phyloP scores from a whole-genome alignment of 92 coral and sea anemone genomes.

The Nematostella vectensis region DNA sequence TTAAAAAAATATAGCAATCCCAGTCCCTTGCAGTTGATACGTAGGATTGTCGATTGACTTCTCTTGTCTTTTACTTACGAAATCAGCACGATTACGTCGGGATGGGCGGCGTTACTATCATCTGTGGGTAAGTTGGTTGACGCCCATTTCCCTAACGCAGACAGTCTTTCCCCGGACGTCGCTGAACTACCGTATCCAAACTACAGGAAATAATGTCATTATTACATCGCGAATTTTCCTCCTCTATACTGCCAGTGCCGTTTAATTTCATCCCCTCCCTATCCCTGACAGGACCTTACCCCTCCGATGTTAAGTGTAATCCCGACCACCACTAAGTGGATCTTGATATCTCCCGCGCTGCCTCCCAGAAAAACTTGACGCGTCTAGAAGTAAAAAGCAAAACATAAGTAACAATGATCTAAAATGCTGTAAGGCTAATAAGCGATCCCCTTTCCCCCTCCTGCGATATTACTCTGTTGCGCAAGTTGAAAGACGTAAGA shows the following conservation, averaged over 20 bases:
- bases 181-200: neutral
- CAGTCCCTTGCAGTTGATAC: neutral
- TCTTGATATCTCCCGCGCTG: conserved; percentile 9
- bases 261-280: too few relatives aligned
- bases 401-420: too few relatives aligned
- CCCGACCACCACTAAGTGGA: conserved; percentile 16
- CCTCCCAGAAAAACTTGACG: neutral
- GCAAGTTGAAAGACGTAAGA: too few relatives aligned
- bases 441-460: too few relatives aligned
- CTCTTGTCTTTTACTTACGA: neutral
- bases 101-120: neutral
- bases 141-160: neutral
- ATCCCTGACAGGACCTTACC: too few relatives aligned
- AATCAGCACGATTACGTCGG: neutral
- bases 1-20: too few relatives aligned
- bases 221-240: too few relatives aligned
- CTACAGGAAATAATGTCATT: too few relatives aligned
- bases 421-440: too few relatives aligned
- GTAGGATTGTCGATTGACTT: neutral
- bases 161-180: neutral
- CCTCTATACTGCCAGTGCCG: too few relatives aligned
- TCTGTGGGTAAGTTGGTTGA: neutral
- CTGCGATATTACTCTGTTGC: too few relatives aligned
- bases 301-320: conserved; percentile 6
- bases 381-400: neutral